Evolutionary conservation across 2,113 vertebrate species (phyloP).

Genomic region (Pantherophis guttatus): DNA sequence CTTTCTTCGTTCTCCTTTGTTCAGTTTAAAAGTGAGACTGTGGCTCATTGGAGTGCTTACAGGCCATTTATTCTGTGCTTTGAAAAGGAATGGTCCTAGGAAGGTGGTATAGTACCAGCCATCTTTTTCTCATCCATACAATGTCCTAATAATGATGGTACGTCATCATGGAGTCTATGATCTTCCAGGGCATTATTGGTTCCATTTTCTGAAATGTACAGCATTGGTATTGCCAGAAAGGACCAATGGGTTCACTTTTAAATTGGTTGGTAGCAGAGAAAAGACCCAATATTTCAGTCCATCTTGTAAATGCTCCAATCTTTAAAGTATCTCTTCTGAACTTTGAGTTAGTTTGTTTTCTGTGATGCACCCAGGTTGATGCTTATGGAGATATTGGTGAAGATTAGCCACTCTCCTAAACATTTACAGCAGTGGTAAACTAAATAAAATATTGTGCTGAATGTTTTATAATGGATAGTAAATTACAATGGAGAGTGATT

Average conservation of each 20-base stretch:
- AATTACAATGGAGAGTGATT: not conserved
- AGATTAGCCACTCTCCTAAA: not conserved
- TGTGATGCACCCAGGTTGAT: not conserved
- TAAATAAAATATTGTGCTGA: not conserved
- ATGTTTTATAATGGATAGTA: not conserved
- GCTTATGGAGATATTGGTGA: not conserved
- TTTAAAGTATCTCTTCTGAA: not conserved
- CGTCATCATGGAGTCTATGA: too few relatives aligned
- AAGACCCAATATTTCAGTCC: not conserved
- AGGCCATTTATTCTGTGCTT: not conserved
- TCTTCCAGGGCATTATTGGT: not conserved
- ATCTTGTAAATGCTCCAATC: not conserved
- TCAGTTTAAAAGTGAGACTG: not conserved
- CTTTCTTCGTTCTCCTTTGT: not conserved
- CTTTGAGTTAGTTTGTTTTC: not conserved
- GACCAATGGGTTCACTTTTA: not conserved
- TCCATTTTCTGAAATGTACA: not conserved
- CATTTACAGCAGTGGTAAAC: not conserved
- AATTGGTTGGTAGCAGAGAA: not conserved
- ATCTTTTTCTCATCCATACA: not conserved
- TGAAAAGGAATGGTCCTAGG: not conserved
- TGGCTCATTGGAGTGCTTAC: not conserved
- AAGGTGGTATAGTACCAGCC: not conserved
- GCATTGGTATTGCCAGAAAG: too few relatives aligned
- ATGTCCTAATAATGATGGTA: not conserved